Evolutionary conservation across 2,888 invertebrate genomes (phyloP).

Genomic region (Cheilosia impressa): DNA sequence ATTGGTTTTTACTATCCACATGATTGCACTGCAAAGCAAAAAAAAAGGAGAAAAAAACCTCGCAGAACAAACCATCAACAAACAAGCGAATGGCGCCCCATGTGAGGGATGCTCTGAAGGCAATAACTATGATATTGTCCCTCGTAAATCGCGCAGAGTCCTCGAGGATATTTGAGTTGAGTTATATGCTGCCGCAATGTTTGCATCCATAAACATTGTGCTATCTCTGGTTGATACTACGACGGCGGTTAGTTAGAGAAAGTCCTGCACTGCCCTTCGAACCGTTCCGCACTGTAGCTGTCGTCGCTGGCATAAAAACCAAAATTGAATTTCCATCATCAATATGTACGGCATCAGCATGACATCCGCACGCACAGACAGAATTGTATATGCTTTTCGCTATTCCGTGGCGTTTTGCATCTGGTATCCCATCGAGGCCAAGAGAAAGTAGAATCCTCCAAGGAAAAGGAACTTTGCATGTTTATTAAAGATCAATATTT

Average conservation of each 20-base stretch:
- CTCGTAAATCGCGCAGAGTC: conserved; percentile 69
- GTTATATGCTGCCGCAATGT: conserved; percentile 67
- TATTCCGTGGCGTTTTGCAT: conserved; percentile 9
- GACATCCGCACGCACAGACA: conserved; percentile 10
- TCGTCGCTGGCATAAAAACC: conserved; percentile 34
- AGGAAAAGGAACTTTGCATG: conserved; percentile 74
- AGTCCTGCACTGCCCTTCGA: conserved; percentile 16
- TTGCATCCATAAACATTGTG: conserved; percentile 69
- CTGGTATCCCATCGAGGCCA: conserved; percentile 18
- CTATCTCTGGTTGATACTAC: conserved; percentile 49
- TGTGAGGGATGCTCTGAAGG: conserved; percentile 48
- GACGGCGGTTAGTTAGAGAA: conserved; percentile 36
- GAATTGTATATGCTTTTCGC: not conserved
- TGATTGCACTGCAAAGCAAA: not conserved
- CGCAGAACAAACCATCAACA: conserved; percentile 32
- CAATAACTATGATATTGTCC: conserved; percentile 70
- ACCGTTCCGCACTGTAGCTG: not conserved
- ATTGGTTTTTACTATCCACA: not conserved
- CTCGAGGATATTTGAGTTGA: conserved; percentile 67
- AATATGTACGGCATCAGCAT: conserved; percentile 36
- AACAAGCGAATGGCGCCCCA: conserved; percentile 41
- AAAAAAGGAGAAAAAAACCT: not conserved
- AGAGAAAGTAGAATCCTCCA: conserved; percentile 66
- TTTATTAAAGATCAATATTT: conserved; percentile 76
- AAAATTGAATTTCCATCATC: conserved; percentile 71